Base-by-base conservation (phyloP, 2,113 vertebrate species). In the Morone saxatilis region DNA sequence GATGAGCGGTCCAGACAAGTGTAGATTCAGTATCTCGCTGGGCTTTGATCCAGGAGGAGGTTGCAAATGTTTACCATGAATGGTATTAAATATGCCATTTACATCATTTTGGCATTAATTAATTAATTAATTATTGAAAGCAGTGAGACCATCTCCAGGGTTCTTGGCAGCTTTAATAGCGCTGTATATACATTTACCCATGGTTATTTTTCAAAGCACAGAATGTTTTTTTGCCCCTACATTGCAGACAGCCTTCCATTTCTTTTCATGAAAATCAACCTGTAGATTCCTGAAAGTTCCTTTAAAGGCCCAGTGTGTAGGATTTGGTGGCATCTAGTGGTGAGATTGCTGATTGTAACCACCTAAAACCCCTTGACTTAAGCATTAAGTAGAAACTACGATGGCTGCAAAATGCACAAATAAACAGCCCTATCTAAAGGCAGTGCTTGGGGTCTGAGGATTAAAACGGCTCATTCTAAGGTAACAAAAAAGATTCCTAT, bases 121-220 rank as follows among this genome's bases (percentile, higher is more conserved):
- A 76, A 76, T 88, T 80, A 89, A 56, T 77, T 65, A 71, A 83
- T 86, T 56, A 80, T 19, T 50, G 10, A 25, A 61, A 69, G 65
- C 43, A 61, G 19, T 41, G 13, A 57, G 63, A 53, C 22, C 22
- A 60, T 50, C 36, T 67, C 3, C 2, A n/a, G 48, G 38, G 48
- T 36, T 51, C n/a, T 36, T 67, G 38, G 45, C 51, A 78, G 71
- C 54, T 63, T 62, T 41, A 41, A 71, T 31, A 31, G 31, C 31
- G 3, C 62, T 5, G 22, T 22, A 20, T 53, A 12, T 50, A 50
- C 48, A 31, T 6, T 20, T 8, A 53, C 5, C 7, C 9, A 51
- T 19, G 5, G 48, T 51, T 51, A 19, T 53, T 51, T 17, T 1
- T 1, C 48, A 19, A 14, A 47, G 17, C 4, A 20, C 31, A 31